phyloP scores from a whole-genome alignment of 2,888 invertebrate genomes.

The Pyrocoelia pectoralis region DNA sequence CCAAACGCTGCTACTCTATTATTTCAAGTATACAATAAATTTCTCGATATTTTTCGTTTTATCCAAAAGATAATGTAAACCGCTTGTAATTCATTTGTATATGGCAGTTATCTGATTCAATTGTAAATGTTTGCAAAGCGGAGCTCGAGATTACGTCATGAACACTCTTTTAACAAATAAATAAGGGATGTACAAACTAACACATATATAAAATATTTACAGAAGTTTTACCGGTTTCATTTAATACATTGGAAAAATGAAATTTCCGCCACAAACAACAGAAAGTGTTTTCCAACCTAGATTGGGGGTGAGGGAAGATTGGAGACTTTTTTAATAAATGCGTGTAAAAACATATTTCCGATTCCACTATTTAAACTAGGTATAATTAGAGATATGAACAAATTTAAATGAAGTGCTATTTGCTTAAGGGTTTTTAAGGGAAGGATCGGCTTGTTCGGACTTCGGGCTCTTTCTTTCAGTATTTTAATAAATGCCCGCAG shows the following conservation, averaged over 20 bases:
- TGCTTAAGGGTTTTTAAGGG: too few species aligned
- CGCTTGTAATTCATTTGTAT: slow-evolving; percentile 8
- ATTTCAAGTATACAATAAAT: background rate
- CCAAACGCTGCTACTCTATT: background rate
- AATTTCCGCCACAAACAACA: too few species aligned
- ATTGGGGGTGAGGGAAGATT: too few species aligned
- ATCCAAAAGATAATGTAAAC: slow-evolving; percentile 2
- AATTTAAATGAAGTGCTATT: too few species aligned
- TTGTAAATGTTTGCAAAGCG: slow-evolving; percentile 3
- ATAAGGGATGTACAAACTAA: background rate
- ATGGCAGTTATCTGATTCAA: slow-evolving; percentile 9
- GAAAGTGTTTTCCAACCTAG: too few species aligned
- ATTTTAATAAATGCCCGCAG: slow-evolving; percentile 3
- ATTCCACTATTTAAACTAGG: too few species aligned
- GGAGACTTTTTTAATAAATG: too few species aligned
- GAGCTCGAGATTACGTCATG: background rate
- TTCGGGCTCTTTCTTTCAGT: background rate
- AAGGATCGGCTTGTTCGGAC: background rate
- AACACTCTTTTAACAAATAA: slow-evolving; percentile 7
- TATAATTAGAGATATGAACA: too few species aligned
- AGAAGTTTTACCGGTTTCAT: too few species aligned
- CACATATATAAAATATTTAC: too few species aligned
- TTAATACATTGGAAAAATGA: too few species aligned
- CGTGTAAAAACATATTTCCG: too few species aligned
- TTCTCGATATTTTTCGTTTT: background rate